Conservation (phyloP, 2,888 invertebrate genomes). For the Eupithecia inturbata region DNA sequence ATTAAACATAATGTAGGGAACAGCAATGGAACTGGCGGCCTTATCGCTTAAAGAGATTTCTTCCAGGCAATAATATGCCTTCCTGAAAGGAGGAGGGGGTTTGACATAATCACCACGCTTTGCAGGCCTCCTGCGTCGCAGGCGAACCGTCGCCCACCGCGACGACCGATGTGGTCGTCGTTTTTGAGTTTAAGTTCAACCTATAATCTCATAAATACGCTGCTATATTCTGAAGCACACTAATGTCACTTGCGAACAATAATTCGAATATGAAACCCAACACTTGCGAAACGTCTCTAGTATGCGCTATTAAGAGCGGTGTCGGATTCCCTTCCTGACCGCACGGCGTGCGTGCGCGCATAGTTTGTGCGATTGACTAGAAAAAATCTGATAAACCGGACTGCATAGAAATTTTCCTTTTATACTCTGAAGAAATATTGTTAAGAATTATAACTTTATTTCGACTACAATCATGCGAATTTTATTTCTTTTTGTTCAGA, state of each 20-base stretch:
- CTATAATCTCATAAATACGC: not conserved
- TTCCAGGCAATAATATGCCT: too few relatives aligned
- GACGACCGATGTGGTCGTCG: too few relatives aligned
- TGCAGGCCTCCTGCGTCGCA: too few relatives aligned
- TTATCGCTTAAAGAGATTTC: too few relatives aligned
- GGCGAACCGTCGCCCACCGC: too few relatives aligned
- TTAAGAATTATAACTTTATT: not conserved
- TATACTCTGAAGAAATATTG: not conserved
- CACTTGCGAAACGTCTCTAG: slow-evolving; percentile 30
- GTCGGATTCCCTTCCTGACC: slow-evolving; percentile 70
- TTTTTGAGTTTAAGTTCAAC: not conserved
- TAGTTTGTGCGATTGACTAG: slow-evolving; percentile 12
- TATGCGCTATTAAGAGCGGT: slow-evolving; percentile 67
- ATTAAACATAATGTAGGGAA: too few relatives aligned
- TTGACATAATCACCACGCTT: too few relatives aligned
- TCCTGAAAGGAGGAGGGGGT: too few relatives aligned
- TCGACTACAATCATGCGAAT: not conserved
- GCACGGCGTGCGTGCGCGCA: slow-evolving; percentile 24
- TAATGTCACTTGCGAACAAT: slow-evolving; percentile 4
- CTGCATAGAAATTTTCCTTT: not conserved
- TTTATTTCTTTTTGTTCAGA: not conserved
- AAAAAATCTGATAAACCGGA: slow-evolving; percentile 8
- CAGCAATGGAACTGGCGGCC: too few relatives aligned
- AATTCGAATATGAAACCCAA: slow-evolving; percentile 24
- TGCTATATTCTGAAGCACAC: not conserved